Conservation (phyloP, 2,888 invertebrate species). For the Catocala fraxini region DNA sequence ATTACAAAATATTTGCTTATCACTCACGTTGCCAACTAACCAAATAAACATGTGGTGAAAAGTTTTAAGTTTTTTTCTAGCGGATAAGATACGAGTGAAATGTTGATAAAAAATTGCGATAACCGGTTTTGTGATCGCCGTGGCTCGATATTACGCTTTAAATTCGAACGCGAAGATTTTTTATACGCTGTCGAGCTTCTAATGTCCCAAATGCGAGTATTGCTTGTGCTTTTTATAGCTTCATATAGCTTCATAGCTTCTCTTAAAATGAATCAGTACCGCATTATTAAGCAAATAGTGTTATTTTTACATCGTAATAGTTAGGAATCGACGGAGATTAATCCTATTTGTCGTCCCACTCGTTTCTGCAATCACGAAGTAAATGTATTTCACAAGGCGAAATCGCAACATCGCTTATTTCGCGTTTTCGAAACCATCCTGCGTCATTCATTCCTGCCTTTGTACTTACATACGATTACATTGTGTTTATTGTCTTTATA, state of each 20-base stretch:
- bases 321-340: conserved; percentile 74
- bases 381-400: conserved; percentile 82
- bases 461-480: conserved; percentile 65
- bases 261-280: conserved; percentile 32
- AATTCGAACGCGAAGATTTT: conserved; percentile 18
- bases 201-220: conserved; percentile 23
- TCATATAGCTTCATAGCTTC: conserved; percentile 39
- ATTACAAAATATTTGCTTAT: conserved; percentile 78
- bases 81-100: conserved; percentile 82
- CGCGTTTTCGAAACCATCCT: conserved; percentile 85
- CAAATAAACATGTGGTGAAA: conserved; percentile 80
- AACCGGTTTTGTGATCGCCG: conserved; percentile 47
- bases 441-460: conserved; percentile 81
- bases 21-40: conserved; percentile 63
- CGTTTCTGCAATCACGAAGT: conserved; percentile 81
- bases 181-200: conserved; percentile 14
- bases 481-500: conserved; percentile 56
- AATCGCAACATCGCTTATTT: conserved; percentile 86
- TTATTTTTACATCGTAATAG: conserved; percentile 58
- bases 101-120: conserved; percentile 65
- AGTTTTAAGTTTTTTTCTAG: conserved; percentile 59
- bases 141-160: conserved; percentile 27
- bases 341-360: conserved; percentile 85
- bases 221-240: conserved; percentile 34
- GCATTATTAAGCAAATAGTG: conserved; percentile 30